These are phyloP conservation scores for Aurelia coerulea DNA, from an alignment of 30 jellyfish, hydroid and myxozoan genomes.

Conservation along the genomic window DNA sequence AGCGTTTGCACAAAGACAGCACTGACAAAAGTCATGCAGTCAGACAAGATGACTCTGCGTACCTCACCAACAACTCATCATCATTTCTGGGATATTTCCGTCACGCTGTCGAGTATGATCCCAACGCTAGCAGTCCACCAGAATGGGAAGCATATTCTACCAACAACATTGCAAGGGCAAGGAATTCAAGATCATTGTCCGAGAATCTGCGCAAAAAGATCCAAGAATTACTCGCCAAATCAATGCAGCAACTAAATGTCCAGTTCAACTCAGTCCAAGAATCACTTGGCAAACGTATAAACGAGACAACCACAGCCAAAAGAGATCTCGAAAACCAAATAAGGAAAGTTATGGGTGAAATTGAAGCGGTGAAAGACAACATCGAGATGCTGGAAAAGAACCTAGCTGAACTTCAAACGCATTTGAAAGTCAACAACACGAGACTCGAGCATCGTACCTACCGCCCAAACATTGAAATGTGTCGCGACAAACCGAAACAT, in stretches of 20 bases:
- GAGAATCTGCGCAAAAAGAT: conserved; percentile 62
- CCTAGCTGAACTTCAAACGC: conserved; percentile 61
- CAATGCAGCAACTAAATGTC: conserved; percentile 51
- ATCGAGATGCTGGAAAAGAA: conserved; percentile 73
- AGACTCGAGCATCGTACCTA: conserved; percentile 70
- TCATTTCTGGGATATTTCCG: conserved; percentile 62
- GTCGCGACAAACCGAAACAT: conserved; percentile 75
- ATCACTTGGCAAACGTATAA: conserved; percentile 41
- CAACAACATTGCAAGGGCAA: conserved; percentile 67
- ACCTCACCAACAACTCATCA: conserved; percentile 62
- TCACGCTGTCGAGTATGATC: conserved; percentile 67
- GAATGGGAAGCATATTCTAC: conserved; percentile 74
- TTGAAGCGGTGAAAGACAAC: conserved; percentile 71
- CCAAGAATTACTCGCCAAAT: conserved; percentile 68
- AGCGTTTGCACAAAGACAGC: conserved; percentile 74
- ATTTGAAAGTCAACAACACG: conserved; percentile 68
- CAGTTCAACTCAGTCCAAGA: conserved; percentile 63
- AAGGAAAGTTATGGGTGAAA: conserved; percentile 68
- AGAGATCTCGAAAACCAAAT: conserved; percentile 65
- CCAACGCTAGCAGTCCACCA: conserved; percentile 71
- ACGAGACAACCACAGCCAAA: conserved; percentile 64
- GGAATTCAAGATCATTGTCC: conserved; percentile 62
- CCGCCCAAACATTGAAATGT: conserved; percentile 78
- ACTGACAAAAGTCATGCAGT: conserved; percentile 67
- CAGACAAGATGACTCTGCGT: conserved; percentile 66